These are phyloP conservation scores for Cheilosia vernalis DNA, from an alignment of 2,888 invertebrate species.

Conservation along the genomic window DNA sequence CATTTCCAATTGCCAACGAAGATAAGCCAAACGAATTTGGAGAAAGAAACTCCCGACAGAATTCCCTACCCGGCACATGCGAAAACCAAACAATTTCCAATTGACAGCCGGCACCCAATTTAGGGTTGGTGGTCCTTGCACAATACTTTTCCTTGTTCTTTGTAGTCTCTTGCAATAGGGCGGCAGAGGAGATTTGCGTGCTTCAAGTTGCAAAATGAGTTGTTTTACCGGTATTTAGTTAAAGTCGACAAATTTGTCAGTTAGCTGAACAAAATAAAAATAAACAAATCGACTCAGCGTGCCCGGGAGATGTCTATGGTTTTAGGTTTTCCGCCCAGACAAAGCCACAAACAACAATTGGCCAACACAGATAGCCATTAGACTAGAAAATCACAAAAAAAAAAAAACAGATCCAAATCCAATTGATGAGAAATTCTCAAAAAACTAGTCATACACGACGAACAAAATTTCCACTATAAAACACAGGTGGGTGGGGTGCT, in stretches of 20 bases:
- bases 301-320: slow-evolving; percentile 16
- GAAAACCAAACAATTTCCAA: slow-evolving; percentile 13
- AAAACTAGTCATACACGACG: slow-evolving; percentile 53
- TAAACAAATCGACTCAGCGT: slow-evolving; percentile 50
- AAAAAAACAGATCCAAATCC: slow-evolving; percentile 21
- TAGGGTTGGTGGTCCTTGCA: slow-evolving; percentile 70
- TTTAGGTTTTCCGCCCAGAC: slow-evolving; percentile 9
- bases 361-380: slow-evolving; percentile 34
- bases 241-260: slow-evolving; percentile 5
- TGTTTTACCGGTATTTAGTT: slow-evolving; percentile 38
- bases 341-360: slow-evolving; percentile 4
- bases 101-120: slow-evolving; percentile 57
- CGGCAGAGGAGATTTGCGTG: background rate
- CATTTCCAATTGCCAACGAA: slow-evolving; percentile 1
- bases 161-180: background rate
- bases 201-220: background rate
- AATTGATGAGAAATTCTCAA: slow-evolving; percentile 41
- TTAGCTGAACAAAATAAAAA: slow-evolving; percentile 43
- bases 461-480: slow-evolving; percentile 27
- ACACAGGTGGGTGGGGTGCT: slow-evolving; percentile 74
- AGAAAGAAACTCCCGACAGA: slow-evolving; percentile 4
- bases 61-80: slow-evolving; percentile 19
- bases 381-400: slow-evolving; percentile 12
- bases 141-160: slow-evolving; percentile 59
- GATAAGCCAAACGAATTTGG: slow-evolving; percentile 42